Conservation (phyloP, 2,797 vertebrate genomes). For the Phoxinus dragarum region DNA sequence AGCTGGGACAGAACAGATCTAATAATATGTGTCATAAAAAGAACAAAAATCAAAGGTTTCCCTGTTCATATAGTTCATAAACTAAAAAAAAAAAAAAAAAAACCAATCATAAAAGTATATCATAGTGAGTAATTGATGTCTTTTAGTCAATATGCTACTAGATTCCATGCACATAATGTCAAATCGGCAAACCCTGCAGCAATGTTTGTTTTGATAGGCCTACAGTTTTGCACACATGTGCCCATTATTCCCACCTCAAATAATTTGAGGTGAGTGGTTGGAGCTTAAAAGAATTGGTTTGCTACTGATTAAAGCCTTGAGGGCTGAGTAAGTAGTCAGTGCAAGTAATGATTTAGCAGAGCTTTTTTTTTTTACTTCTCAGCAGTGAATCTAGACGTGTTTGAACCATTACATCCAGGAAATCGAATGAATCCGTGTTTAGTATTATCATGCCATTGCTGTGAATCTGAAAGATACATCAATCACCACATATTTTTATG, state of each 20-base stretch:
- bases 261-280: background rate
- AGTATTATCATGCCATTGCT: background rate
- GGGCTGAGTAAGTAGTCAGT: background rate
- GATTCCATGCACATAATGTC: background rate
- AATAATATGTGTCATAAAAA: background rate
- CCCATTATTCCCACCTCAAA: background rate
- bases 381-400: background rate
- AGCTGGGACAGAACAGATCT: background rate
- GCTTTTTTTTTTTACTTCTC: background rate
- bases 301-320: slow-evolving; percentile 13
- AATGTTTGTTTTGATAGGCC: slow-evolving; percentile 16
- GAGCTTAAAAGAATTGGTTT: background rate
- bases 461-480: background rate
- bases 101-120: rapidly evolving
- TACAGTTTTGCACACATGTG: background rate
- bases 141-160: background rate
- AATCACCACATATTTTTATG: slow-evolving; percentile 14
- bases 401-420: background rate
- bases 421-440: background rate
- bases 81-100: background rate
- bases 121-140: background rate
- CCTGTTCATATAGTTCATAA: background rate
- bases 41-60: background rate
- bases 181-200: background rate
- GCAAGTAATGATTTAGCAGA: slow-evolving; percentile 6